phyloP scores from a whole-genome alignment of 2,797 vertebrate genomes.

The Rachycentron canadum region DNA sequence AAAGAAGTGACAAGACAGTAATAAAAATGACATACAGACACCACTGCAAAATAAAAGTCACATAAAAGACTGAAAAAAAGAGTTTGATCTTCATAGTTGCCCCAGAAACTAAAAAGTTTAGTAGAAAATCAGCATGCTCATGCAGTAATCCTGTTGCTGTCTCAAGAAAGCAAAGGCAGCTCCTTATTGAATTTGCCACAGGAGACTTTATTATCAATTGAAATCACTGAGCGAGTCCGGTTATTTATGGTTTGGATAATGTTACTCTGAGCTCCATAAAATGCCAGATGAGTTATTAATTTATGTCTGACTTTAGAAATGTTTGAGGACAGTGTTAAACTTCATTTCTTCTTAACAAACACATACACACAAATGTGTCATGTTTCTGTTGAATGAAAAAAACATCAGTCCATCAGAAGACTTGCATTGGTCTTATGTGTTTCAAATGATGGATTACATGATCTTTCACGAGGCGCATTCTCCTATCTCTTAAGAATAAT shows the following conservation, averaged over 20 bases:
- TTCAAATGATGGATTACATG: conserved; percentile 7
- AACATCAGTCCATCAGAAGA: not conserved
- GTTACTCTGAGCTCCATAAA: conserved; percentile 19
- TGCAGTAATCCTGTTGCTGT: not conserved
- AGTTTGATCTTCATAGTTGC: not conserved
- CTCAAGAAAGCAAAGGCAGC: not conserved
- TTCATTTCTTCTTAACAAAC: not conserved
- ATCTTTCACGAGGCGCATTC: conserved; percentile 8
- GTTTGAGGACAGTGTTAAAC: not conserved
- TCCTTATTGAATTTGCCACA: conserved; percentile 3
- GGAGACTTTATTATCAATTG: conserved; percentile 20
- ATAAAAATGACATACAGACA: not conserved
- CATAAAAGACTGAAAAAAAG: not conserved
- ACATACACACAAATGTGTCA: not conserved
- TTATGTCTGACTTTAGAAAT: not conserved
- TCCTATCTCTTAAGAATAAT: not conserved
- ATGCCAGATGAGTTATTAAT: not conserved
- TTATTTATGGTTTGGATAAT: conserved; percentile 18
- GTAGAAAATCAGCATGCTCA: not conserved
- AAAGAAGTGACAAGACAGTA: not conserved
- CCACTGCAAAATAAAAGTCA: not conserved
- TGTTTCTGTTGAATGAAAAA: not conserved
- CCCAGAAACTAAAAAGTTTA: not conserved
- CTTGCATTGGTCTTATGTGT: not conserved
- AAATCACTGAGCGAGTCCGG: not conserved